Percentiles rank a stretch among this genome's conserved stretches.
Conservation (phyloP, 2,888 invertebrate genomes). For the Gandaritis pyraliata region DNA sequence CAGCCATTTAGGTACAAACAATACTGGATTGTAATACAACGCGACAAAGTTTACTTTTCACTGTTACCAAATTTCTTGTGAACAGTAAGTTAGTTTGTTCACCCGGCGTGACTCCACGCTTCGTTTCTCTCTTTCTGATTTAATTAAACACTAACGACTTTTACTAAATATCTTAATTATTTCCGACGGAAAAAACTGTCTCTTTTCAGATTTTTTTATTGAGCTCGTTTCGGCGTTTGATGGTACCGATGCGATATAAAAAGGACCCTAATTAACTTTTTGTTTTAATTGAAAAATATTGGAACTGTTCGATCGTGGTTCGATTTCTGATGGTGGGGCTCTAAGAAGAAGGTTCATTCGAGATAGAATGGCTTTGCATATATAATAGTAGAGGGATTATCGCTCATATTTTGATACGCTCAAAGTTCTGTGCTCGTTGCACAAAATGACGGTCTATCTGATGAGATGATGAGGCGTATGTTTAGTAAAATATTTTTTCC, state of each 20-base stretch:
- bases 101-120: conserved; percentile 61
- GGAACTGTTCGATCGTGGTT: neutral
- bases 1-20: neutral
- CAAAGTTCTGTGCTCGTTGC: too few species aligned
- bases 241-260: conserved; percentile 8
- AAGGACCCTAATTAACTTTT: neutral
- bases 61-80: neutral
- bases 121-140: conserved; percentile 72
- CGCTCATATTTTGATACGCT: too few species aligned
- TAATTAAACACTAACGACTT: conserved; percentile 69
- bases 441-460: too few species aligned
- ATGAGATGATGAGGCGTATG: too few species aligned
- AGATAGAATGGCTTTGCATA: too few species aligned
- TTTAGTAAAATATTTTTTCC: too few species aligned
- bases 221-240: conserved; percentile 31
- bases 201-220: conserved; percentile 39
- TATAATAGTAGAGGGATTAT: too few species aligned
- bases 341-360: too few species aligned
- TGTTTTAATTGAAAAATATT: neutral
- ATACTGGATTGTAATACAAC: neutral
- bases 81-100: conserved; percentile 43
- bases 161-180: conserved; percentile 67
- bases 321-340: too few species aligned
- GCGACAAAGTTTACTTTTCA: neutral
- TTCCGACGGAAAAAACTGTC: conserved; percentile 64